Percentiles rank a stretch among this genome's conserved stretches.
Conservation (phyloP, 2,888 invertebrate species). For the Luperina nickerlii region DNA sequence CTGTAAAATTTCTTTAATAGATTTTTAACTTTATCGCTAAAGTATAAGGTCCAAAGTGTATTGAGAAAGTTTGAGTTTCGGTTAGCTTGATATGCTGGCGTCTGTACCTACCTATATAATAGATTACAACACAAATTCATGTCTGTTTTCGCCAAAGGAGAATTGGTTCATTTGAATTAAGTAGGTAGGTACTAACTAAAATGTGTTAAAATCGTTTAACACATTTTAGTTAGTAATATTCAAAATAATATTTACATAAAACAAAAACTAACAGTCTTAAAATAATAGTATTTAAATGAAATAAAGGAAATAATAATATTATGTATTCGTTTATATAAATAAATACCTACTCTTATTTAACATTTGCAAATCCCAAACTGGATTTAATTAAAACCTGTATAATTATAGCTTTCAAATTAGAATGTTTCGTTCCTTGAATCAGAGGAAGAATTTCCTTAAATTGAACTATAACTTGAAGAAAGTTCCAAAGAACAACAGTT, state of each 20-base stretch:
- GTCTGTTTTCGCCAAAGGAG: neutral
- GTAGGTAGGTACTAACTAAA: neutral
- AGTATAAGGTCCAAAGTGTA: too few species aligned
- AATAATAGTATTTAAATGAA: too few species aligned
- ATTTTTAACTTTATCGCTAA: too few species aligned
- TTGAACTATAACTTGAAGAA: conserved; percentile 37
- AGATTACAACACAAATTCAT: neutral
- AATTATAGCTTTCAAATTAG: conserved; percentile 26
- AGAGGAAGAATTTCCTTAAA: conserved; percentile 35
- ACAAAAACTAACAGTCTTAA: neutral
- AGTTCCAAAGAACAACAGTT: conserved; percentile 30
- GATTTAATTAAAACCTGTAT: conserved; percentile 12
- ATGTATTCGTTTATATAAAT: neutral
- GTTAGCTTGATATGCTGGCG: too few species aligned
- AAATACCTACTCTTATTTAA: neutral
- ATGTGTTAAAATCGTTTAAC: neutral
- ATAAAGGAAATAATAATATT: too few species aligned
- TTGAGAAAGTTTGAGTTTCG: too few species aligned
- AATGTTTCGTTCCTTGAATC: conserved; percentile 9
- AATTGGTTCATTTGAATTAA: neutral
- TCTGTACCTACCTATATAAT: neutral
- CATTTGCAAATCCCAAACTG: neutral
- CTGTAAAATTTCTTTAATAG: too few species aligned
- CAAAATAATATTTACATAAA: neutral
- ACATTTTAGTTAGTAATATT: neutral